These are phyloP conservation scores for Oxycera nigricornis DNA, from an alignment of 2,888 invertebrate species.

Conservation along the genomic window DNA sequence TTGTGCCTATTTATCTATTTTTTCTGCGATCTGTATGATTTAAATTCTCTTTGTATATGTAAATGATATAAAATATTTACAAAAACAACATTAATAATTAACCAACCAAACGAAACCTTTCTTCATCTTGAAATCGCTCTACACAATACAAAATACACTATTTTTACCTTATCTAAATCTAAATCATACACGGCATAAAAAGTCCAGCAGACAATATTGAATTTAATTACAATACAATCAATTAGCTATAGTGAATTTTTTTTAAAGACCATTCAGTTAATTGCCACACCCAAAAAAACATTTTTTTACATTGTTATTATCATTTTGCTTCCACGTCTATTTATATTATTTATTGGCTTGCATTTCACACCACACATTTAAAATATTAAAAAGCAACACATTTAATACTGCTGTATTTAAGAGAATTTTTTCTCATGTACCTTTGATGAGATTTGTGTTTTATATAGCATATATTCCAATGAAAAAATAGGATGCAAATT, in stretches of 20 bases:
- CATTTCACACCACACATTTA: not conserved
- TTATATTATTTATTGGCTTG: not conserved
- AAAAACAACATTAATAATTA: not conserved
- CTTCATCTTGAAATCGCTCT: constrained; percentile 39
- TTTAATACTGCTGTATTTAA: too few relatives aligned
- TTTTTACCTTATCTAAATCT: too few relatives aligned
- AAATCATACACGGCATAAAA: not conserved
- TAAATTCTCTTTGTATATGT: constrained; percentile 33
- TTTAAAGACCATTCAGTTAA: not conserved
- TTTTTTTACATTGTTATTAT: not conserved
- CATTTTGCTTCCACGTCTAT: not conserved
- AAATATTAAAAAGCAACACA: constrained; percentile 8
- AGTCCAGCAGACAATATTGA: not conserved
- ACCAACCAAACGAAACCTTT: not conserved
- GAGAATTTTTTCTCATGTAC: too few relatives aligned
- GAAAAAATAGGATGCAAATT: too few relatives aligned
- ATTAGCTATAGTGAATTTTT: not conserved
- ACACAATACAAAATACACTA: not conserved
- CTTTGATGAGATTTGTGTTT: too few relatives aligned
- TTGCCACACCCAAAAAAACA: not conserved
- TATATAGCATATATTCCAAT: too few relatives aligned
- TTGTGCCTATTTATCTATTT: too few relatives aligned
- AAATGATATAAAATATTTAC: constrained; percentile 18
- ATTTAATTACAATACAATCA: not conserved
- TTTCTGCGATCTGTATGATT: not conserved